These are phyloP conservation scores for Acanthopagrus latus DNA, from an alignment of 2,797 vertebrate species.

Conservation along the genomic window DNA sequence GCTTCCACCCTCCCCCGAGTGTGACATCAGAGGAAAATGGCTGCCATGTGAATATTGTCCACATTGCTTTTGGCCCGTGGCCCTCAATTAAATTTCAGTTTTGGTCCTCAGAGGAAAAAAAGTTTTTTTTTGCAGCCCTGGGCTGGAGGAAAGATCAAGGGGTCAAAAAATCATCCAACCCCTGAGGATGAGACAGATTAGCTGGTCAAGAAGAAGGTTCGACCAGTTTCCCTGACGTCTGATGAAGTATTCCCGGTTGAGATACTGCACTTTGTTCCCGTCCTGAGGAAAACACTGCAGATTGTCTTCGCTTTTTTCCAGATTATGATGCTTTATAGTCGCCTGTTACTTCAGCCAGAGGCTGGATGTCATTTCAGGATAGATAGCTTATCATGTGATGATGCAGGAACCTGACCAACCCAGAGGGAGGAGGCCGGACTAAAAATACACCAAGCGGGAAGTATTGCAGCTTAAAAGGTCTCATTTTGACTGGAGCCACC, in stretches of 20 bases:
- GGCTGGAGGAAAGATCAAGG: neutral
- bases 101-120: too few species aligned
- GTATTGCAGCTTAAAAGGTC: conserved; percentile 24
- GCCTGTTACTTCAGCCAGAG: conserved; percentile 6
- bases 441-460: conserved; percentile 42
- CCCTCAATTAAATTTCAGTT: too few species aligned
- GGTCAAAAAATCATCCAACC: neutral
- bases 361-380: conserved; percentile 27
- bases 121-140: too few species aligned
- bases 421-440: neutral
- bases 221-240: neutral
- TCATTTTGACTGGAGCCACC: conserved; percentile 9
- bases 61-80: too few species aligned
- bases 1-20: too few species aligned
- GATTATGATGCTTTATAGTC: neutral
- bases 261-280: neutral
- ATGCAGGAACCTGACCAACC: conserved; percentile 26
- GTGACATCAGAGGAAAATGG: too few species aligned
- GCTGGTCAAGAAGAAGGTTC: neutral
- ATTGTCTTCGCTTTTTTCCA: neutral
- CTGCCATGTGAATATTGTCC: too few species aligned
- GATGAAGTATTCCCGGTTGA: neutral
- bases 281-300: neutral
- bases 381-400: conserved; percentile 35
- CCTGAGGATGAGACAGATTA: neutral